Conservation (phyloP, 23 tunicate genomes). For the Trididemnum clinides region DNA sequence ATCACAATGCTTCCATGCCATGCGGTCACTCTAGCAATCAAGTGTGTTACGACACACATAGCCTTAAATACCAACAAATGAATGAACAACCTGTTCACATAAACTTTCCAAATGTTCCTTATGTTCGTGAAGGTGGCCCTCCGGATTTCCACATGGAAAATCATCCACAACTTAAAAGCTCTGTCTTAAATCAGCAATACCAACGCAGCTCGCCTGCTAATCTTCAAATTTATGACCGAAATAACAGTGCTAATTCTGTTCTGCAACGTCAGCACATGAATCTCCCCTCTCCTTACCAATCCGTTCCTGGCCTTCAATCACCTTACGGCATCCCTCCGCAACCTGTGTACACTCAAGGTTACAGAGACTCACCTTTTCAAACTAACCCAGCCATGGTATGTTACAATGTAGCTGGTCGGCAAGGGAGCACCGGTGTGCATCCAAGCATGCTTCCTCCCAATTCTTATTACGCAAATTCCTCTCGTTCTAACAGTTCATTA, state of each 20-base stretch:
- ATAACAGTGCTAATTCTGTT: neutral
- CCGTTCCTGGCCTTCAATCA: neutral
- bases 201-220: neutral
- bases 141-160: neutral
- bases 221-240: neutral
- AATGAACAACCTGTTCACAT: neutral
- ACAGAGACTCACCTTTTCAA: neutral
- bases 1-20: neutral
- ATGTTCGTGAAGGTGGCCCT: neutral
- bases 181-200: neutral
- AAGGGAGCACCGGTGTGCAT: neutral
- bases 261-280: constrained; percentile 17
- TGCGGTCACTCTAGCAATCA: neutral
- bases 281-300: neutral
- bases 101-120: neutral
- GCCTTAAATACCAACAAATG: neutral
- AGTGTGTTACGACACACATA: neutral
- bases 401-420: neutral
- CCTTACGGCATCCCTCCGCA: neutral
- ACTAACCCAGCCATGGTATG: neutral
- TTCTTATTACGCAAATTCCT: neutral
- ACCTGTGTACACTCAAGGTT: neutral
- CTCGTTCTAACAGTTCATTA: constrained; percentile 12
- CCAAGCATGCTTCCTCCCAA: neutral
- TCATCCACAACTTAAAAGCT: neutral